Evolutionary conservation across 2,888 invertebrate species (phyloP).

Genomic region (Chorisops tibialis): DNA sequence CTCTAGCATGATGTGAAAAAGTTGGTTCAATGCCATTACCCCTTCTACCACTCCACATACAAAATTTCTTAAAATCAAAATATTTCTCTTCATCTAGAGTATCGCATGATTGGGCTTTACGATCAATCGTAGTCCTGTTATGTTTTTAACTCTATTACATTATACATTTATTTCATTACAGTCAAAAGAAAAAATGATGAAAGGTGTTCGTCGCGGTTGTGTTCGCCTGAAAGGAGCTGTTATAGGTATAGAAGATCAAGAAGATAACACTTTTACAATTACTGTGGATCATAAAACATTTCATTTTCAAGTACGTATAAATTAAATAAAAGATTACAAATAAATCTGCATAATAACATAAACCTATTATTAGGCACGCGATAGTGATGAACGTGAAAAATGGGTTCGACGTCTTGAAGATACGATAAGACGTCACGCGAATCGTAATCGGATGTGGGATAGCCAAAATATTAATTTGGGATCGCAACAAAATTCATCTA

Average conservation of each 20-base stretch:
- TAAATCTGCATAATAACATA: background rate
- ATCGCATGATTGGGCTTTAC: too few relatives aligned
- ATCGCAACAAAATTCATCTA: constrained; percentile 33
- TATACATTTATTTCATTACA: constrained; percentile 54
- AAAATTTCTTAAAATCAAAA: too few relatives aligned
- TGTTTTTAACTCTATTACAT: constrained; percentile 1
- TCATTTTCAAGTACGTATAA: constrained; percentile 78
- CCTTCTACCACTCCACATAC: too few relatives aligned
- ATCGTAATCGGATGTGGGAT: constrained; percentile 53
- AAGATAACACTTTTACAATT: constrained; percentile 98
- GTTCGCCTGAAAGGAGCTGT: constrained; percentile 96
- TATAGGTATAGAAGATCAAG: constrained; percentile 98
- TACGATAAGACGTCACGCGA: constrained; percentile 82
- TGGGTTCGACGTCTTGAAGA: constrained; percentile 96
- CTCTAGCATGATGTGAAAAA: too few relatives aligned
- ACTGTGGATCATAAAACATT: constrained; percentile 99
- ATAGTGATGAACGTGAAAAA: constrained; percentile 89
- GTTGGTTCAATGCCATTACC: too few relatives aligned
- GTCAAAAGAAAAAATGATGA: constrained; percentile 99
- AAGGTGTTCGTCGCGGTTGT: constrained; percentile 94
- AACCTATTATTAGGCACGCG: constrained; percentile 83
- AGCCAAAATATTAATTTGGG: constrained; percentile 46
- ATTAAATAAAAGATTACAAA: constrained; percentile 4
- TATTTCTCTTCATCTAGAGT: too few relatives aligned
- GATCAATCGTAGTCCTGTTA: too few relatives aligned